phyloP scores from a whole-genome alignment of 2,797 vertebrate genomes.

The Parotocinclus haroldoi region DNA sequence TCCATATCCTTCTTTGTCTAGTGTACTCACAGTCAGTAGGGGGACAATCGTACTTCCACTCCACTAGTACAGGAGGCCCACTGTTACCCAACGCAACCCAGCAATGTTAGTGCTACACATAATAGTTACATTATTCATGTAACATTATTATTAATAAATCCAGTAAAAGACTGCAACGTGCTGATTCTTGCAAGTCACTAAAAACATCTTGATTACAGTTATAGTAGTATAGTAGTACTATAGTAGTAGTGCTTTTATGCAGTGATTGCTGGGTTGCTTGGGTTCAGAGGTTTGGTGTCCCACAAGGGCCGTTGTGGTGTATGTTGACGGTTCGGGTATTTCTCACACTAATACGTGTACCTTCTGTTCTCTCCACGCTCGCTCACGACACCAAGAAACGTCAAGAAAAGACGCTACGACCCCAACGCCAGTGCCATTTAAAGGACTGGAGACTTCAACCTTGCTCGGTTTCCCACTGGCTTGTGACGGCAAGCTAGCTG shows the following conservation, averaged over 20 bases:
- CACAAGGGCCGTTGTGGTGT: slow-evolving; percentile 31
- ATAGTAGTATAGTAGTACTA: no score
- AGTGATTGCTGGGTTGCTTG: slow-evolving; percentile 35
- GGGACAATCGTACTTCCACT: slow-evolving; percentile 37
- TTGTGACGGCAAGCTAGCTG: slow-evolving; percentile 47
- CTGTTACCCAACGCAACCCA: slow-evolving; percentile 43
- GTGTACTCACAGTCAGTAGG: slow-evolving; percentile 41
- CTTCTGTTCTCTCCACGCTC: slow-evolving; percentile 55
- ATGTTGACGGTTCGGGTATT: slow-evolving; percentile 38
- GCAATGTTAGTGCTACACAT: not conserved
- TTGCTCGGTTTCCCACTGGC: slow-evolving; percentile 61
- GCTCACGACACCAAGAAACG: slow-evolving; percentile 75
- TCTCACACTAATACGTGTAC: slow-evolving; percentile 45
- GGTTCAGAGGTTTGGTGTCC: slow-evolving; percentile 38
- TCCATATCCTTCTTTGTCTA: slow-evolving; percentile 47
- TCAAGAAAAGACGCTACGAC: slow-evolving; percentile 87
- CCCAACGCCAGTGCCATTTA: slow-evolving; percentile 80
- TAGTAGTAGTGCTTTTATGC: no score
- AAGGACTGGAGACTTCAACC: slow-evolving; percentile 52
- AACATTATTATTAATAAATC: no score
- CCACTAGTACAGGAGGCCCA: slow-evolving; percentile 28
- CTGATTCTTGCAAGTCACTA: no score
- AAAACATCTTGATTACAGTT: no score
- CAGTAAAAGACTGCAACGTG: no score
- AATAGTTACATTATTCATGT: not conserved